These are phyloP conservation scores for Trilocha varians DNA, from an alignment of 2,888 invertebrate species.

Conservation along the genomic window DNA sequence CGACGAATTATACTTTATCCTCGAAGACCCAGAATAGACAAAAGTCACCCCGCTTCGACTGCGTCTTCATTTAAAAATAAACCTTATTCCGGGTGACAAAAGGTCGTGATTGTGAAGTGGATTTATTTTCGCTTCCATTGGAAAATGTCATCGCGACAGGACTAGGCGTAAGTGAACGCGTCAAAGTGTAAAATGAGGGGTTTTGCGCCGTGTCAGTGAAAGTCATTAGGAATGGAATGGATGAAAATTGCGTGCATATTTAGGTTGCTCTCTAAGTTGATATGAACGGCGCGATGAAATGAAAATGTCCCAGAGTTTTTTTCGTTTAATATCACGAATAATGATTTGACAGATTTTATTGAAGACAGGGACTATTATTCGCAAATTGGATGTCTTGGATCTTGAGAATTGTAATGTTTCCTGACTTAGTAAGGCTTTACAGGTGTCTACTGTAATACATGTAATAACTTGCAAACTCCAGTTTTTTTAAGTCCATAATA, in stretches of 20 bases:
- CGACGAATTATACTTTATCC: constrained; percentile 53
- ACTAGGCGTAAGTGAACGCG: constrained; percentile 70
- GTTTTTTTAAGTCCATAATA: too few relatives aligned
- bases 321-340: constrained; percentile 12
- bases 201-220: constrained; percentile 69
- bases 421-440: not conserved
- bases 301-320: constrained; percentile 48
- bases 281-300: constrained; percentile 59
- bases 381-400: not conserved
- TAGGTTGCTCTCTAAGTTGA: constrained; percentile 59
- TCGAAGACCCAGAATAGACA: constrained; percentile 65
- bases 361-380: not conserved
- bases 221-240: constrained; percentile 72
- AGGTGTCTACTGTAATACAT: too few relatives aligned
- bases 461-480: too few relatives aligned
- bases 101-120: constrained; percentile 25
- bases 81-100: constrained; percentile 33
- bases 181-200: constrained; percentile 74
- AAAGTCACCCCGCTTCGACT: constrained; percentile 47
- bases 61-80: constrained; percentile 29
- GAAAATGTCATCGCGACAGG: constrained; percentile 65
- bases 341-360: constrained; percentile 1
- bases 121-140: constrained; percentile 47
- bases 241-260: constrained; percentile 71
- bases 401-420: not conserved